Evolutionary conservation across 35 echinoderm and acorn worm species (phyloP), one percentile per base, ranked within the genome.

Genomic region (Chiridota heheva): DNA sequence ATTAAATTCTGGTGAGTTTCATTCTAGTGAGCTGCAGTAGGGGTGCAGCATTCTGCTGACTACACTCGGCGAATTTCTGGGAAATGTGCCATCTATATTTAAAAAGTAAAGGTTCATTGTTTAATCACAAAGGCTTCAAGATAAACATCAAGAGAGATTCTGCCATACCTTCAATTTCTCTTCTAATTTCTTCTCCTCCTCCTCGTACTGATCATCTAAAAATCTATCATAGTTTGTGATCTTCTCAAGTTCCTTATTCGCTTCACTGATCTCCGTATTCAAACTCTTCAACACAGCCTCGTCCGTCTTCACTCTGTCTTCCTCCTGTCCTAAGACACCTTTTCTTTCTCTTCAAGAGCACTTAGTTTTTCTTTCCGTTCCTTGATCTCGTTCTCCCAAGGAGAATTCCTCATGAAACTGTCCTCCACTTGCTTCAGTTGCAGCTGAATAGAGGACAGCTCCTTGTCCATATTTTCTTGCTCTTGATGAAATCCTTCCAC

Each of bases 151-250:
- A n/a, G n/a, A n/a, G n/a, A n/a, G 18, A 65, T 15, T 47, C 18
- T 63, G 17, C 65, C 88, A 71, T 78, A 93, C 90, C 71, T 42
- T 13, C 16, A 93, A 53, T 18, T 82, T 83, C 1, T 76, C 70
- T 46, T 69, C 64, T 7, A 93, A 72, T 48, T 88, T 88, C 62
- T 71, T 82, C 37, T 60, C 39, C 63, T 93, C 90, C 4, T 84
- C 90, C 32, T 82, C 77, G 36, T 83, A 84, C 56, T 82, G 60
- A 30, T 85, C 56, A 37, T 93, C 90, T 38, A 87, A 69, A 38
- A 88, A 88, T 47, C 80, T 93, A 16, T 87, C 85, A 2, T 78
- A 88, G 61, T 93, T 84, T 49, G 51, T 55, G 5, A 93, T 45
- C 35, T 88, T 85, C 36, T 84, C 90, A 42, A 93, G 41, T 45